Percentiles rank a stretch among this genome's conserved stretches.
phyloP scores from a whole-genome alignment of 2,888 invertebrate species.

The Ischnura elegans region DNA sequence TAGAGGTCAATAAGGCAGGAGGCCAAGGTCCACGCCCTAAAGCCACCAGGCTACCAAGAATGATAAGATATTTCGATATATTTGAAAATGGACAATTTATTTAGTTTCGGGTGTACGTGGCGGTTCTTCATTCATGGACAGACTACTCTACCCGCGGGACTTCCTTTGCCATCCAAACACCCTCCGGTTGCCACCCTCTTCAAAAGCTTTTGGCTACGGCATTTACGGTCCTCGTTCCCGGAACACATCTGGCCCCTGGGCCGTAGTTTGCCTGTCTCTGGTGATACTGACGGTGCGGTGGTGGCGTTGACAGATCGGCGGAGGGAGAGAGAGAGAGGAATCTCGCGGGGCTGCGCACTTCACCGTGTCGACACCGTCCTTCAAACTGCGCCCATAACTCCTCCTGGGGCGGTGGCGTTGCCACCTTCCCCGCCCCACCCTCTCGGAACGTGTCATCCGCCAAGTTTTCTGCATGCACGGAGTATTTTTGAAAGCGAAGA shows the following conservation, averaged over 20 bases:
- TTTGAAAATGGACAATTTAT: too few species aligned
- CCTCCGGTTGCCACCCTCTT: not conserved
- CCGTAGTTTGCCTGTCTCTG: constrained; percentile 9
- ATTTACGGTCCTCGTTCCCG: not conserved
- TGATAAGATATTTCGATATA: too few species aligned
- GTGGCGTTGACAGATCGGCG: constrained; percentile 31
- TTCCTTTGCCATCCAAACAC: not conserved
- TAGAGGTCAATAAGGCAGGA: too few species aligned
- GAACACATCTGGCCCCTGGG: constrained; percentile 22
- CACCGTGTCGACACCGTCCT: constrained; percentile 19
- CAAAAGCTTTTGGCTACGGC: not conserved
- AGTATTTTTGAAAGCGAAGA: constrained; percentile 3
- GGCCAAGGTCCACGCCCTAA: too few species aligned
- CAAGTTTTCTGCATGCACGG: constrained; percentile 31
- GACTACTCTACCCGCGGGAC: not conserved
- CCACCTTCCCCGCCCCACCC: not conserved
- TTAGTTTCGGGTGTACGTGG: too few species aligned
- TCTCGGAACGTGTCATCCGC: not conserved
- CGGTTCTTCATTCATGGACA: too few species aligned
- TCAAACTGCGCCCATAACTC: constrained; percentile 19
- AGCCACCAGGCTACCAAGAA: too few species aligned
- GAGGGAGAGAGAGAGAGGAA: not conserved
- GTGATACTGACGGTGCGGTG: not conserved
- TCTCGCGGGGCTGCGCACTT: not conserved
- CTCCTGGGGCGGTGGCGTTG: not conserved